Evolutionary conservation across 2,113 vertebrate genomes (phyloP).

Genomic region (Reinhardtius hippoglossoides): DNA sequence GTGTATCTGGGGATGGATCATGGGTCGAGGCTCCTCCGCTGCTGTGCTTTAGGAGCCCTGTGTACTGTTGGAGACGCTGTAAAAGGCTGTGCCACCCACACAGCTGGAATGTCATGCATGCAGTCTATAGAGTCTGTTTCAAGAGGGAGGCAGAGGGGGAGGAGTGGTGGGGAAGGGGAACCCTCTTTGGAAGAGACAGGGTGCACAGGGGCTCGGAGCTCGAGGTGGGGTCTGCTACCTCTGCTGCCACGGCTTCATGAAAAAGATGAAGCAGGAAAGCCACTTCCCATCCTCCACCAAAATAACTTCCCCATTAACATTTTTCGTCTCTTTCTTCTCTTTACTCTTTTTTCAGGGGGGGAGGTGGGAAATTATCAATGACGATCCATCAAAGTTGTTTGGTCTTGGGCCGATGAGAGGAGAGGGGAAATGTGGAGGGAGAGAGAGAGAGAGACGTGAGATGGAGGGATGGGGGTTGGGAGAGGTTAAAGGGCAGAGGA

Average conservation of each 20-base stretch:
- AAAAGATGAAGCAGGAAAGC: slow-evolving; percentile 69
- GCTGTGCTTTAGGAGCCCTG: slow-evolving; percentile 62
- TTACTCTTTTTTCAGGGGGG: slow-evolving; percentile 5
- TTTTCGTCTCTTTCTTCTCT: slow-evolving; percentile 35
- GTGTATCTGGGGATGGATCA: slow-evolving; percentile 39
- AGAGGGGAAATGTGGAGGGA: slow-evolving; percentile 70
- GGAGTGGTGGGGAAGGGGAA: slow-evolving; percentile 62
- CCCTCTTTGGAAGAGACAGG: slow-evolving; percentile 74
- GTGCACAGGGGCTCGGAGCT: slow-evolving; percentile 46
- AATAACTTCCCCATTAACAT: slow-evolving; percentile 85
- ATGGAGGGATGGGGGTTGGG: slow-evolving; percentile 80
- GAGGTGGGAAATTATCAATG: slow-evolving; percentile 87
- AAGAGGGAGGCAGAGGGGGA: slow-evolving; percentile 66
- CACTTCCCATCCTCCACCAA: slow-evolving; percentile 68
- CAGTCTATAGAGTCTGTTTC: slow-evolving; percentile 88
- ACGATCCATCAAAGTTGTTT: slow-evolving; percentile 84
- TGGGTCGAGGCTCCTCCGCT: slow-evolving; percentile 48
- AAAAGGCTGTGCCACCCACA: slow-evolving; percentile 89
- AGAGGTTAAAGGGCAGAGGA: slow-evolving; percentile 85
- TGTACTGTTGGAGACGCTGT: slow-evolving; percentile 76
- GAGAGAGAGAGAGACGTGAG: slow-evolving; percentile 73
- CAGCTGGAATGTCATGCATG: slow-evolving; percentile 92
- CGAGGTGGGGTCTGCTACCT: slow-evolving; percentile 72
- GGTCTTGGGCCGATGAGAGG: slow-evolving; percentile 68
- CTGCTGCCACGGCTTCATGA: slow-evolving; percentile 56